Evolutionary conservation across 2,888 invertebrate species (phyloP).

Genomic region (Copidosoma aretas): DNA sequence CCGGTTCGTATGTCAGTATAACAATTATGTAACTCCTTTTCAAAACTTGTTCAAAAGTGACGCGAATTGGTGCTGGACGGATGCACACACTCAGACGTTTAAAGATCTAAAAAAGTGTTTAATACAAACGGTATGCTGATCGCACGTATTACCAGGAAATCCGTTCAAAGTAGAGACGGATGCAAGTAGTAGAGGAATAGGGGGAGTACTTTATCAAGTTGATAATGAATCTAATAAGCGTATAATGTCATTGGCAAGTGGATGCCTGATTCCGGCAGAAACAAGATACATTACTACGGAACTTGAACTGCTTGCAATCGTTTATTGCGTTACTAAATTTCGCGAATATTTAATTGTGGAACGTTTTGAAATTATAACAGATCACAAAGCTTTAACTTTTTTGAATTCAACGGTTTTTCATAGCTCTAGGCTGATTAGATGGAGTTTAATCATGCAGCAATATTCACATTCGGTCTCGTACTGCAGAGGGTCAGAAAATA

Average conservation of each 20-base stretch:
- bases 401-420: slow-evolving; percentile 1
- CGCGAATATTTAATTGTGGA: slow-evolving; percentile 1
- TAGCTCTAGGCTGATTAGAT: neutral
- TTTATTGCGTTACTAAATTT: slow-evolving; percentile 5
- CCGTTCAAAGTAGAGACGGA: neutral
- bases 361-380: slow-evolving; percentile 6
- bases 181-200: neutral
- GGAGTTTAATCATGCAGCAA: slow-evolving; percentile 9
- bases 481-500: slow-evolving; percentile 9
- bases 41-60: neutral
- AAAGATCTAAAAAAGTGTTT: neutral
- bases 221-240: neutral
- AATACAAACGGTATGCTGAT: neutral
- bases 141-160: neutral
- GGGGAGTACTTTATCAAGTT: slow-evolving; percentile 3
- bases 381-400: slow-evolving; percentile 4
- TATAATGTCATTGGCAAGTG: neutral
- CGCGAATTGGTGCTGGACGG: slow-evolving; percentile 1
- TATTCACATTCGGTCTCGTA: neutral
- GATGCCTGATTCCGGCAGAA: neutral
- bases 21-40: slow-evolving; percentile 2
- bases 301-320: slow-evolving; percentile 7
- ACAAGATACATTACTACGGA: neutral
- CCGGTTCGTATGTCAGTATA: neutral
- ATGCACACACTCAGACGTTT: neutral